phyloP scores from a whole-genome alignment of 2,797 vertebrate genomes.

The Lophius americanus region DNA sequence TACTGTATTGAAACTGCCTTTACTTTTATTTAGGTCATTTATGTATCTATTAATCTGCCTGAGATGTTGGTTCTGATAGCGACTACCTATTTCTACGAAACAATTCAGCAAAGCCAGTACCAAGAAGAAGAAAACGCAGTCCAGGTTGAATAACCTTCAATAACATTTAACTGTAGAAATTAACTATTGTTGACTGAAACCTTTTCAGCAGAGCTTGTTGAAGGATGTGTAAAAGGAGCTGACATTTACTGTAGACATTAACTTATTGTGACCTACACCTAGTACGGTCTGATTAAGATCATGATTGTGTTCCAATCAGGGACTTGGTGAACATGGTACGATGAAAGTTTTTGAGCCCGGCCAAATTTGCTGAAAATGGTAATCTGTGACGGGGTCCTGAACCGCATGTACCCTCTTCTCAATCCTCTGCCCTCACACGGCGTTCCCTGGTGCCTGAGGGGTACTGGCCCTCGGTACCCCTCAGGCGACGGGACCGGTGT shows the following conservation, averaged over 20 bases:
- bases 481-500: no score
- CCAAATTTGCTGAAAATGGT: no score
- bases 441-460: no score
- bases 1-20: background rate
- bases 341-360: no score
- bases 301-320: no score
- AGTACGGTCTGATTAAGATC: no score
- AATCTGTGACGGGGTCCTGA: no score
- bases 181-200: background rate
- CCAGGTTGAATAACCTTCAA: background rate
- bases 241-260: background rate
- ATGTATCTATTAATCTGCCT: background rate
- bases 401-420: no score
- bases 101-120: background rate
- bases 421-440: no score
- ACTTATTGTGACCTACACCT: no score
- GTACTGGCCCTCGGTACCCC: no score
- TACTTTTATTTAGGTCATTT: background rate
- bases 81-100: background rate
- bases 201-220: background rate
- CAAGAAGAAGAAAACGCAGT: background rate
- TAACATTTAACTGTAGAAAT: background rate
- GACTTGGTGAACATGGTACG: no score
- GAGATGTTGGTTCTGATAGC: background rate
- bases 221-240: background rate